Evolutionary conservation across 2,797 vertebrate genomes (phyloP).

Genomic region (Eremophila alpestris): DNA sequence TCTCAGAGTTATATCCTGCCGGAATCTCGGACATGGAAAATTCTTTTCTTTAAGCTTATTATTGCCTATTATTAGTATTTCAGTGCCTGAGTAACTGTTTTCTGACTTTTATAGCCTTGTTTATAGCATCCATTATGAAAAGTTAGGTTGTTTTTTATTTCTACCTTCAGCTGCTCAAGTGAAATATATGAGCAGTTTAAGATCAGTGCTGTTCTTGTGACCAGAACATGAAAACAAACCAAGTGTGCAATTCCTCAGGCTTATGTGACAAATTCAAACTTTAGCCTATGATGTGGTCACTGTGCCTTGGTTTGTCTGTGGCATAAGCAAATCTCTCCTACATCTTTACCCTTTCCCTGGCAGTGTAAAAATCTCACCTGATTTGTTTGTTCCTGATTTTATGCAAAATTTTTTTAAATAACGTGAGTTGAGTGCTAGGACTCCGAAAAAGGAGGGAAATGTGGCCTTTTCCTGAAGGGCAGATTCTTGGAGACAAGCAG

Average conservation of each 20-base stretch:
- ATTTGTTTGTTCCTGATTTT: background rate
- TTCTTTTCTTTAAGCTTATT: background rate
- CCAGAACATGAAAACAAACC: background rate
- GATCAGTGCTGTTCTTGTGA: background rate
- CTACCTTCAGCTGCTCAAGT: background rate
- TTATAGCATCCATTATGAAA: background rate
- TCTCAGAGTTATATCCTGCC: background rate
- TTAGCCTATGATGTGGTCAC: background rate
- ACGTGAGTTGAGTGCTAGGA: background rate
- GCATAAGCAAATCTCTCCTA: background rate
- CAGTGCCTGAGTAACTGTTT: background rate
- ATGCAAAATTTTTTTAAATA: background rate
- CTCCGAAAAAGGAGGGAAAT: background rate
- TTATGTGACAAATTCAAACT: background rate
- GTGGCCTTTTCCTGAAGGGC: background rate
- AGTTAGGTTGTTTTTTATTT: constrained; percentile 3
- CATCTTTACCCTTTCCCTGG: background rate
- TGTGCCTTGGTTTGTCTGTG: background rate
- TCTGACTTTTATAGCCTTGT: background rate
- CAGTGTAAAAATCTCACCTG: background rate
- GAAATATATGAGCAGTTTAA: constrained; percentile 6
- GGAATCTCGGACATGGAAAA: background rate
- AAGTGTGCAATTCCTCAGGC: background rate
- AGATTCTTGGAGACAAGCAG: background rate
- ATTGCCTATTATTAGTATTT: background rate